Conservation (phyloP, 1,140 invertebrate species). For the Aphelenchoides besseyi region DNA sequence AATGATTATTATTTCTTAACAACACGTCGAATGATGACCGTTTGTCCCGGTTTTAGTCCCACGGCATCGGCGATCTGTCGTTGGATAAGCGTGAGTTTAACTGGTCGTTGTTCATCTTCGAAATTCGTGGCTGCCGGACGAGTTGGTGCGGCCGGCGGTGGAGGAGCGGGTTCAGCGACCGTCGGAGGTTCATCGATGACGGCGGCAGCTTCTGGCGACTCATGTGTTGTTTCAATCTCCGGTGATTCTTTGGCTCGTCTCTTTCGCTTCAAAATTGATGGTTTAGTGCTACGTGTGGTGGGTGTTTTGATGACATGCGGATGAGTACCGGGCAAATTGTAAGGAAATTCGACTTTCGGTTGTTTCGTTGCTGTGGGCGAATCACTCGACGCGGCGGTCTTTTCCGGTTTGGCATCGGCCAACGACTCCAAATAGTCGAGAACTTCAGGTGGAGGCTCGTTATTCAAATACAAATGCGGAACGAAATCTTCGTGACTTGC, state of each 20-base stretch:
- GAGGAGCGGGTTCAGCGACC: neutral
- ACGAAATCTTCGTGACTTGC: slow-evolving; percentile 49
- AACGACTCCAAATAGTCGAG: slow-evolving; percentile 40
- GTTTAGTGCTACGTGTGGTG: slow-evolving; percentile 10
- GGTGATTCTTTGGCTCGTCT: slow-evolving; percentile 21
- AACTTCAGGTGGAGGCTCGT: slow-evolving; percentile 48
- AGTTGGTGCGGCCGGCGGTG: neutral
- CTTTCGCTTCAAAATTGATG: slow-evolving; percentile 34
- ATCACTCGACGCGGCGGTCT: neutral
- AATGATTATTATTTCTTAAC: neutral
- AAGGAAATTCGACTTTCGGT: neutral
- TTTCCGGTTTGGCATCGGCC: slow-evolving; percentile 33
- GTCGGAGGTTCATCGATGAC: neutral
- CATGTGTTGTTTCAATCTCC: neutral
- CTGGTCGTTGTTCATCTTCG: neutral
- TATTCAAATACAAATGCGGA: slow-evolving; percentile 48
- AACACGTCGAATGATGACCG: slow-evolving; percentile 13
- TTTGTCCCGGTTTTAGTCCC: slow-evolving; percentile 12
- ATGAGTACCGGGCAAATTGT: neutral
- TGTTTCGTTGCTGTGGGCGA: neutral
- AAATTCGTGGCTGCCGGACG: no score
- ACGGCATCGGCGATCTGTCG: slow-evolving; percentile 21
- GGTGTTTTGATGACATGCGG: neutral
- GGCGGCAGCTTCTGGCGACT: no score
- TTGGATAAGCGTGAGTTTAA: slow-evolving; percentile 14